These are phyloP conservation scores for Sebastes schlegelii DNA, from an alignment of 2,113 vertebrate species.

Conservation along the genomic window DNA sequence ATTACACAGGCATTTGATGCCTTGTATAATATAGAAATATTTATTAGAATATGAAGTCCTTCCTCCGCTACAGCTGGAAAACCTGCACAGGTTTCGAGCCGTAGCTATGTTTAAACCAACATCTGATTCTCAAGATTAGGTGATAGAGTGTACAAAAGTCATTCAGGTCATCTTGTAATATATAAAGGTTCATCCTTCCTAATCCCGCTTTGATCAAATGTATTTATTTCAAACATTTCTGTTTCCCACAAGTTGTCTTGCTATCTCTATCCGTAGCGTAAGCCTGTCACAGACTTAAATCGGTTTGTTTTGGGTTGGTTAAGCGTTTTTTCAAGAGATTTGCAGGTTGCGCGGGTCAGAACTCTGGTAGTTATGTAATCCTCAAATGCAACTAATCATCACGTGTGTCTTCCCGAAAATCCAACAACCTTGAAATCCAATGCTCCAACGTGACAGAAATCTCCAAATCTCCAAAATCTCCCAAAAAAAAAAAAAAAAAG, in stretches of 20 bases:
- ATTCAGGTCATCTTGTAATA: neutral
- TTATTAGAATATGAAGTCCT: too few species aligned
- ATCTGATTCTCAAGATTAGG: neutral
- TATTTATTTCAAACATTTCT: slow-evolving; percentile 10
- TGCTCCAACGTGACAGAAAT: slow-evolving; percentile 30
- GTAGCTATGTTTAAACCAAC: neutral
- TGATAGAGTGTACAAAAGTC: neutral
- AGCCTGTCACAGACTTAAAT: neutral
- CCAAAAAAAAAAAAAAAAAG: neutral
- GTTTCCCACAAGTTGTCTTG: slow-evolving; percentile 1
- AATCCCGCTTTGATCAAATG: neutral
- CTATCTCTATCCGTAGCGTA: neutral
- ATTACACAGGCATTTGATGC: too few species aligned
- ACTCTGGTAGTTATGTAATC: slow-evolving; percentile 23
- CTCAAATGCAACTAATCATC: slow-evolving; percentile 49
- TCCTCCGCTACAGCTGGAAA: too few species aligned
- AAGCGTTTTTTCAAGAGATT: neutral
- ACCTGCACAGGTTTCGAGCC: neutral
- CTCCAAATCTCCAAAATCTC: slow-evolving; percentile 15
- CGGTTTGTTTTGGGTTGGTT: neutral
- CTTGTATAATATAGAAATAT: too few species aligned
- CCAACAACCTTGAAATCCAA: slow-evolving; percentile 34
- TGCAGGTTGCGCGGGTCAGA: slow-evolving; percentile 17
- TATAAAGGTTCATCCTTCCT: neutral
- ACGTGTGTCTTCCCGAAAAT: slow-evolving; percentile 31